A percentile compares a stretch with the other conserved stretches of the same genome.
These are phyloP conservation scores for Allygus modestus DNA, from an alignment of 2,888 invertebrate genomes.

Conservation along the genomic window DNA sequence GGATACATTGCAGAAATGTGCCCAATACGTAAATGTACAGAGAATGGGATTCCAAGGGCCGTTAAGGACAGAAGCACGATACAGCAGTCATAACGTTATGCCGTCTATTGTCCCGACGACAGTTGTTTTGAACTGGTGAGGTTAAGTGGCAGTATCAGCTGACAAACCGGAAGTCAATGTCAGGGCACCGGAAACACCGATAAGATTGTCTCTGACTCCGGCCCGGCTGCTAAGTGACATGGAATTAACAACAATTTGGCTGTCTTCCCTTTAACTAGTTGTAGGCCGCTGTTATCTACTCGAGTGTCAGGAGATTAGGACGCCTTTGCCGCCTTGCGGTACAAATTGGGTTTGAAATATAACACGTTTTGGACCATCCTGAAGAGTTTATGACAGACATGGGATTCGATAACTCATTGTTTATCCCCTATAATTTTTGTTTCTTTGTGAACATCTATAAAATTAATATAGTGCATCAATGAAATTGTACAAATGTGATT, in stretches of 20 bases:
- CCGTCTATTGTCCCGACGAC: conserved; percentile 17
- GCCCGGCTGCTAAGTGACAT: conserved; percentile 44
- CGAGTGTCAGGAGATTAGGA: no score
- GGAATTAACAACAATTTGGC: conserved; percentile 57
- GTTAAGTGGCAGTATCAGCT: conserved; percentile 51
- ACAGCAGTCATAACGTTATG: conserved; percentile 13
- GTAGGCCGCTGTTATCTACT: conserved; percentile 6
- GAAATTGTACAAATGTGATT: no score
- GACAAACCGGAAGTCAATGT: conserved; percentile 39
- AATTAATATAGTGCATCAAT: no score
- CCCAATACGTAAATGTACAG: no score
- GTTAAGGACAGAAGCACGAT: conserved; percentile 2
- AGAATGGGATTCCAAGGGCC: no score
- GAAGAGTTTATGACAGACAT: no score
- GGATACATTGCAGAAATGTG: no score
- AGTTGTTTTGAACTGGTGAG: conserved; percentile 18
- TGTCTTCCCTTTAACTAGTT: conserved; percentile 13
- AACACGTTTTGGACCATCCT: no score
- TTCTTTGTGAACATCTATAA: no score
- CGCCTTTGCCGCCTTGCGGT: not conserved
- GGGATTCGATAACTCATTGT: no score
- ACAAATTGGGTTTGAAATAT: not conserved
- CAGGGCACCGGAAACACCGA: conserved; percentile 54
- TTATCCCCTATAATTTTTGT: no score
- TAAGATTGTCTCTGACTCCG: conserved; percentile 53